phyloP scores from a whole-genome alignment of 1,140 invertebrate species.

The Triops longicaudatus region DNA sequence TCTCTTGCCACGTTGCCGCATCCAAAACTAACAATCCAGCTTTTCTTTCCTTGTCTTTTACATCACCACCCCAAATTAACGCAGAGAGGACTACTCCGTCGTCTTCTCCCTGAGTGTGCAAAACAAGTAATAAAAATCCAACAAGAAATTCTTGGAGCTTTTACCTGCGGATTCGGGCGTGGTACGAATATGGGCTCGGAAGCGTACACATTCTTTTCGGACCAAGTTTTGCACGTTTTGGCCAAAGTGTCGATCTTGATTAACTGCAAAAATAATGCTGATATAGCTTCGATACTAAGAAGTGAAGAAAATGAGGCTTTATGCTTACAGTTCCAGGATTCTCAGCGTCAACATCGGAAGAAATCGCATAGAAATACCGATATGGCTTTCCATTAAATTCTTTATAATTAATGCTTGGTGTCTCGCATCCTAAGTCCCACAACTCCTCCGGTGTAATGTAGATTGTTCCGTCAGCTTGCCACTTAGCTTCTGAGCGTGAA shows the following conservation, averaged over 20 bases:
- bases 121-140: neutral
- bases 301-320: neutral
- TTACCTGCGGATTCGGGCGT: slow-evolving; percentile 54
- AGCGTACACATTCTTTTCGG: slow-evolving; percentile 59
- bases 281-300: neutral
- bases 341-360: slow-evolving; percentile 68
- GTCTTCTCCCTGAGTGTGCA: slow-evolving; percentile 53
- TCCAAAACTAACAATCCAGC: slow-evolving; percentile 56
- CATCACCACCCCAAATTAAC: slow-evolving; percentile 53
- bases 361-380: slow-evolving; percentile 80
- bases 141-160: neutral
- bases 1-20: slow-evolving; percentile 55
- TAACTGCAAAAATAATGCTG: slow-evolving; percentile 44
- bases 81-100: slow-evolving; percentile 63
- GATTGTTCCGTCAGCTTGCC: slow-evolving; percentile 43
- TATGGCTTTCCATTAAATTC: slow-evolving; percentile 50
- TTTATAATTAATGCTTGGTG: slow-evolving; percentile 67
- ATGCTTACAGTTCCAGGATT: slow-evolving; percentile 65
- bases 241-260: slow-evolving; percentile 65
- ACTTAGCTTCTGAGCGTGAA: slow-evolving; percentile 44
- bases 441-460: slow-evolving; percentile 55
- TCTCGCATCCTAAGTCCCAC: slow-evolving; percentile 68
- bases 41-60: slow-evolving; percentile 45
- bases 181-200: slow-evolving; percentile 82
- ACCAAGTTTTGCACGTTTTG: slow-evolving; percentile 21